Evolutionary conservation across 2,113 vertebrate genomes (phyloP), one percentile per base, ranked within the genome.

Genomic region (Pan paniscus): DNA sequence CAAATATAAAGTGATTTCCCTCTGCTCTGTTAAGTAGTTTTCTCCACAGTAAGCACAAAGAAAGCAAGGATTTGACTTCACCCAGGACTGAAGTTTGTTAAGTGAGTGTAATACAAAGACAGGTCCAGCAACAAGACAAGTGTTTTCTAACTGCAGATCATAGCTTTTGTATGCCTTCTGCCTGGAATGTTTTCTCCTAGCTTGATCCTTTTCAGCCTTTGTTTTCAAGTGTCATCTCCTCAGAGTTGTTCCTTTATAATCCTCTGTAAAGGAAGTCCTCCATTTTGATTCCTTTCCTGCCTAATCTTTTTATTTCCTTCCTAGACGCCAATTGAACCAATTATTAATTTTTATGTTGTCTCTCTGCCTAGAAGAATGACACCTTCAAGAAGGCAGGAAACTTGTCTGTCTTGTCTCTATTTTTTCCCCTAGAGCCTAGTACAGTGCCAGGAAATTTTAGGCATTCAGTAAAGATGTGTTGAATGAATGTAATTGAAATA

Each of bases 221-320:
- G 23, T 85, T 89, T 88, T 84, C 32, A 89, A 59, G 16, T 73
- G 75, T 52, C 20, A 1, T 81, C 18, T 86, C 70, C 57, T 46
- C n/a, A 82, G 38, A 68, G 27, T 35, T 57, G 38, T 78, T 94
- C 61, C 10, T 13, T 86, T 81, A 83, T 10, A 82, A 32, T 2
- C 16, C 35, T 89, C 27, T 93, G 64, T 55, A 83, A 84, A 68
- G 18, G 50, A 93, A 76, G 13, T 35, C 68, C 35, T 84, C 23
- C 52, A 38, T 80, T 89, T 87, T 88, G 23, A 14, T 76, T 78
- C 13, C 72, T 93, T 88, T 91, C 38, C 14, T 91, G 30, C 25
- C 32, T 92, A 55, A 32, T 87, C 43, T 59, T 81, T 96, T 90
- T 83, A 14, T 68, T 94, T 75, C 18, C 30, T 76, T 43, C 11